These are phyloP conservation scores for Heliconius nattereri DNA, from an alignment of 1,140 invertebrate genomes.

Conservation along the genomic window DNA sequence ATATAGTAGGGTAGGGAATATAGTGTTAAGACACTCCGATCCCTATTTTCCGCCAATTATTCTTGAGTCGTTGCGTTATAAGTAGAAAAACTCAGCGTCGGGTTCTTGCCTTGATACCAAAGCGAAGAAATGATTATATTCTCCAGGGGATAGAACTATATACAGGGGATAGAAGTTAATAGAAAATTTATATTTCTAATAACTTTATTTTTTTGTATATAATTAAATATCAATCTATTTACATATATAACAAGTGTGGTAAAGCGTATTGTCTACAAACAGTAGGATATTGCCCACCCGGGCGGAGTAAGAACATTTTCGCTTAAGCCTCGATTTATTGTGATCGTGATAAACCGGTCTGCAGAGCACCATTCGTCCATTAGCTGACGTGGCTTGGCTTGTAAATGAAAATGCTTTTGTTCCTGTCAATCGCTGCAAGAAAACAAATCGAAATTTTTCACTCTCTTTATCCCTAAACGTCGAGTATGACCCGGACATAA, in stretches of 20 bases:
- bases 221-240: not conserved
- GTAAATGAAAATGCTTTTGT: conserved; percentile 59
- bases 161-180: too few relatives aligned
- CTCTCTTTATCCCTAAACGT: conserved; percentile 34
- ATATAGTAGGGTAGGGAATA: too few relatives aligned
- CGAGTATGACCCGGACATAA: conserved; percentile 20
- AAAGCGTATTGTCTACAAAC: conserved; percentile 33
- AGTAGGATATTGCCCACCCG: conserved; percentile 47
- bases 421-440: conserved; percentile 51
- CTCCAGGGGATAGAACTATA: too few relatives aligned
- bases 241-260: not conserved
- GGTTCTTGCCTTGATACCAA: too few relatives aligned
- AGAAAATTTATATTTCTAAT: too few relatives aligned
- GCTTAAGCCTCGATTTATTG: conserved; percentile 65
- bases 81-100: too few relatives aligned
- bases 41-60: too few relatives aligned
- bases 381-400: conserved; percentile 56
- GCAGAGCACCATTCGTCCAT: conserved; percentile 64
- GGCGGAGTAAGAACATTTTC: conserved; percentile 53
- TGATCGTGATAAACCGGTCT: conserved; percentile 67
- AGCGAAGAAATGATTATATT: too few relatives aligned
- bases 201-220: not conserved
- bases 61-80: too few relatives aligned
- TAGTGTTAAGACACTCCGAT: too few relatives aligned
- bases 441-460: conserved; percentile 49